These are phyloP conservation scores for Azemiops feae DNA, from an alignment of 2,113 vertebrate genomes.

Conservation along the genomic window DNA sequence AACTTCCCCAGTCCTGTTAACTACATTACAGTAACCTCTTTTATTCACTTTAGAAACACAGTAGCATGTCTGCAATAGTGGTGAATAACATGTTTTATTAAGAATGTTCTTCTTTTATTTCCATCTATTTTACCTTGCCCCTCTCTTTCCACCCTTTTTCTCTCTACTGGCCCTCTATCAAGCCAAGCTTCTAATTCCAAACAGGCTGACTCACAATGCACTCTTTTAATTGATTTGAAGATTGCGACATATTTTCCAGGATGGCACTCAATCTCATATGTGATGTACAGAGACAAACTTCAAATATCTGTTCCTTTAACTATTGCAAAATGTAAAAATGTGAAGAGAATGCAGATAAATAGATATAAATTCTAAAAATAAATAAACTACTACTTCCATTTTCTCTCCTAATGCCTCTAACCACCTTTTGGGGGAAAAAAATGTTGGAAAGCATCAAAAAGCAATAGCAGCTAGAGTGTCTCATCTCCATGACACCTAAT, in stretches of 20 bases:
- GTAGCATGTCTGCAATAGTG: background rate
- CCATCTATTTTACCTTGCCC: background rate
- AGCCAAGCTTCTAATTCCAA: background rate
- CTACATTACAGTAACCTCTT: background rate
- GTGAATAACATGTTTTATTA: background rate
- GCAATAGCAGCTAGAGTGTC: background rate
- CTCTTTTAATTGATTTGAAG: background rate
- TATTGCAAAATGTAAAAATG: background rate
- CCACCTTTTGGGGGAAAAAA: background rate
- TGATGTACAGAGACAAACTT: background rate
- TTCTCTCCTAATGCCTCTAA: background rate
- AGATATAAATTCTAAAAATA: background rate
- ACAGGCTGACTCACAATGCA: background rate
- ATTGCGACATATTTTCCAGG: background rate
- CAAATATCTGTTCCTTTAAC: background rate
- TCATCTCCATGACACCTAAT: background rate
- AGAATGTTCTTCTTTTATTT: background rate
- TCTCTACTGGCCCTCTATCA: background rate
- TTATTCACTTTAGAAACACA: background rate
- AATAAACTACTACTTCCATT: background rate
- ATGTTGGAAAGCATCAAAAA: background rate
- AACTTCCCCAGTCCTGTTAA: background rate
- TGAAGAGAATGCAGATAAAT: background rate
- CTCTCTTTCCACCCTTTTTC: background rate
- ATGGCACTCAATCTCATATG: background rate